A percentile compares a stretch with the other conserved stretches of the same genome.
Conservation (phyloP, 2,113 vertebrate genomes). For the Tachycineta bicolor region DNA sequence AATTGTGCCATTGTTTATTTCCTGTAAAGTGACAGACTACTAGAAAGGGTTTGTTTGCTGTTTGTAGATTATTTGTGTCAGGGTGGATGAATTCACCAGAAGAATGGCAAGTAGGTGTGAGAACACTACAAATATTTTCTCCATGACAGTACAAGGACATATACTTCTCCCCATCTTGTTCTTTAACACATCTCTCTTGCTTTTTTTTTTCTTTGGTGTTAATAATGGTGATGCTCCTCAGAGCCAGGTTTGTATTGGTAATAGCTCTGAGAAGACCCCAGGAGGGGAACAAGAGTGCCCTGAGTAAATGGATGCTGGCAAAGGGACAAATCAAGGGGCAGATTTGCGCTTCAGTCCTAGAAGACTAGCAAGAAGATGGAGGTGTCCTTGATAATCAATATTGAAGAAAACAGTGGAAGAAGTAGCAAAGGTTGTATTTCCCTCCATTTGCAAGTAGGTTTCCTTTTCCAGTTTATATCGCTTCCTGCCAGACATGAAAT, state of each 20-base stretch:
- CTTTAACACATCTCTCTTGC: background rate
- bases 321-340: fast-evolving
- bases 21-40: background rate
- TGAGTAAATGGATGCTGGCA: background rate
- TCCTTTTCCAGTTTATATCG: background rate
- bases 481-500: background rate
- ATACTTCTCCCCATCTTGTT: background rate
- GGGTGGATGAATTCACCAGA: background rate
- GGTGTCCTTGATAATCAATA: background rate
- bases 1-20: conserved; percentile 12
- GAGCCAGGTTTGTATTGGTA: background rate
- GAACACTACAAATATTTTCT: background rate
- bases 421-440: background rate
- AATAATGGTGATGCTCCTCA: background rate
- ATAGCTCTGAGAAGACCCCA: background rate
- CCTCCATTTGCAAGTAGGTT: background rate
- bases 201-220: background rate
- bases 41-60: background rate
- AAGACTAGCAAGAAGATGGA: background rate
- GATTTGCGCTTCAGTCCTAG: background rate
- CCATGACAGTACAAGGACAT: background rate
- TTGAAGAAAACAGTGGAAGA: background rate
- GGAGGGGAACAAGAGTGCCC: background rate
- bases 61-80: background rate
- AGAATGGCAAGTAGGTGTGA: background rate